These are phyloP conservation scores for Pholis gunnellus DNA, from an alignment of 2,113 vertebrate genomes.

Conservation along the genomic window DNA sequence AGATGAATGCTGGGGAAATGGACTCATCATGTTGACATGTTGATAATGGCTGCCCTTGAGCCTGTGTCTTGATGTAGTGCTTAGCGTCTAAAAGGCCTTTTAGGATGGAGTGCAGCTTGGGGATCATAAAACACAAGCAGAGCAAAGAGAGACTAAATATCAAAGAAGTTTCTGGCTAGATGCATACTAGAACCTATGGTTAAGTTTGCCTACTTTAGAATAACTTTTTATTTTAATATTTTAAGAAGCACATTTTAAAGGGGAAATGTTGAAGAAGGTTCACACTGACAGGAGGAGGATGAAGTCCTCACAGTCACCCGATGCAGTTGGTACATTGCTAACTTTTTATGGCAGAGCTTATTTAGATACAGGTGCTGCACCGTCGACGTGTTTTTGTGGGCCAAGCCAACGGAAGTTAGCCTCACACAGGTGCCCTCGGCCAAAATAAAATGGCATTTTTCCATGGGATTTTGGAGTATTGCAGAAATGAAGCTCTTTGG, in stretches of 20 bases:
- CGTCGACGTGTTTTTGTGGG: too few species aligned
- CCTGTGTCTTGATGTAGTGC: slow-evolving; percentile 72
- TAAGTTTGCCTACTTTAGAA: neutral
- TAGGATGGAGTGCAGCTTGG: slow-evolving; percentile 57
- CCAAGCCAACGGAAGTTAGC: too few species aligned
- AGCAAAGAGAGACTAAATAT: slow-evolving; percentile 40
- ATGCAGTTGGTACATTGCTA: neutral
- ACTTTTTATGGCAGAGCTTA: neutral
- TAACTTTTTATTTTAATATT: neutral
- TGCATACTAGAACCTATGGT: neutral
- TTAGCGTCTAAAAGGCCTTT: slow-evolving; percentile 69
- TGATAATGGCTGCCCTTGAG: slow-evolving; percentile 82
- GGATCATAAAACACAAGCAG: slow-evolving; percentile 62
- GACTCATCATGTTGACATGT: slow-evolving; percentile 76
- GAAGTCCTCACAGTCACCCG: neutral
- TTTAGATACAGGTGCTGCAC: neutral
- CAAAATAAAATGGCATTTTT: too few species aligned
- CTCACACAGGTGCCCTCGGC: too few species aligned
- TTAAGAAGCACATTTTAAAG: slow-evolving; percentile 3
- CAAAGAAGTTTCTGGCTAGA: slow-evolving; percentile 22
- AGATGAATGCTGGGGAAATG: slow-evolving; percentile 72
- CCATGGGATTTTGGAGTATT: too few species aligned
- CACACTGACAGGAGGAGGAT: neutral
- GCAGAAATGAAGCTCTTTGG: too few species aligned
- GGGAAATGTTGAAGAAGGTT: neutral